These are phyloP conservation scores for Vombatus ursinus DNA, from an alignment of 2,113 vertebrate species.

Conservation along the genomic window DNA sequence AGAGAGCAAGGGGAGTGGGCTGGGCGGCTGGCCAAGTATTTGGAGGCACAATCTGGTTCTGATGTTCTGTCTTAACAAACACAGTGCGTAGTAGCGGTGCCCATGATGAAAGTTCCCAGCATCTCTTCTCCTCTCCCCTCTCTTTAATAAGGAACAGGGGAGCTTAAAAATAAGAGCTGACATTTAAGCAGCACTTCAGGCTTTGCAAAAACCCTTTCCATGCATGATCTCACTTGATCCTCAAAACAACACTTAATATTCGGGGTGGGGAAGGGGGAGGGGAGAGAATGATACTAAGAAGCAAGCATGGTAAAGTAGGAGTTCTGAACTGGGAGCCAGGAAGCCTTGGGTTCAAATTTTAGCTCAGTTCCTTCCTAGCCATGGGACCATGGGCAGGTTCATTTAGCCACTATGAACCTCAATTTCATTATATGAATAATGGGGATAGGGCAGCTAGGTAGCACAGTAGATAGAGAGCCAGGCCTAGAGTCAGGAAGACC, in stretches of 20 bases:
- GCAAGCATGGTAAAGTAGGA: neutral
- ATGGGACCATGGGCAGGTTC: neutral
- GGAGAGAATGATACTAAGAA: neutral
- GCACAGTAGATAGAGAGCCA: neutral
- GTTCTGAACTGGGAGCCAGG: neutral
- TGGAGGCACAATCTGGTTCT: conserved; percentile 56
- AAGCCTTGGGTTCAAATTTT: neutral
- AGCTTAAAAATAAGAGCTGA: neutral
- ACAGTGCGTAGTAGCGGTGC: neutral
- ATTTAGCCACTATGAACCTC: neutral
- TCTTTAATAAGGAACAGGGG: conserved; percentile 27
- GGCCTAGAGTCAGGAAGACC: neutral
- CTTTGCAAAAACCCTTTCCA: neutral
- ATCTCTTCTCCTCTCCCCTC: neutral
- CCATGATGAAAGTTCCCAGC: conserved; percentile 2
- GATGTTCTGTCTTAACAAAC: conserved; percentile 35
- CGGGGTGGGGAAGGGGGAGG: neutral
- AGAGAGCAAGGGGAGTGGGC: neutral
- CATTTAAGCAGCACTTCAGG: neutral
- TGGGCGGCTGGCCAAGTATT: conserved; percentile 36
- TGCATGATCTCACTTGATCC: neutral
- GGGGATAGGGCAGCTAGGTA: neutral
- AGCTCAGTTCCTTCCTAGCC: neutral
- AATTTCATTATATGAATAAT: neutral
- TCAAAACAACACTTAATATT: neutral